Evolutionary conservation across 64 coral and sea anemone genomes (phyloP).

Genomic region (Dendronephthya gigantea): DNA sequence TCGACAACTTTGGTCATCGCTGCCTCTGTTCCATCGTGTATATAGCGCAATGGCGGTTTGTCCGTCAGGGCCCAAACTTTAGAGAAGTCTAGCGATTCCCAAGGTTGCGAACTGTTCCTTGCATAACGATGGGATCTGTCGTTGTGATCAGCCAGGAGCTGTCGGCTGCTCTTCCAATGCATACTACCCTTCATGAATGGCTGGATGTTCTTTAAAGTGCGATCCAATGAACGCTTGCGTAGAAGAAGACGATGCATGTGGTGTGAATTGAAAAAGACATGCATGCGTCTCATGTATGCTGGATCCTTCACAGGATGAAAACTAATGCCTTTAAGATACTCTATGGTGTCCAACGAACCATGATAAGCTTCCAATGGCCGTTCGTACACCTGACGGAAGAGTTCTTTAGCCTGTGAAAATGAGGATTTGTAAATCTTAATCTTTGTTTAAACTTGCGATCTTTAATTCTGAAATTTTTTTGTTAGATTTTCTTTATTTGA

Average conservation of each 20-base stretch:
- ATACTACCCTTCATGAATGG: neutral
- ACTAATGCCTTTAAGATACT: neutral
- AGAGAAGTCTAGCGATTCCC: neutral
- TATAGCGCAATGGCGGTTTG: neutral
- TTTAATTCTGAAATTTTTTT: no score
- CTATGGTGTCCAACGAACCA: neutral
- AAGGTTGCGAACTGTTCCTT: neutral
- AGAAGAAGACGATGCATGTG: neutral
- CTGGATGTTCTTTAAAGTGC: neutral
- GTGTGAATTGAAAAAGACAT: neutral
- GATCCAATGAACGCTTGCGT: neutral
- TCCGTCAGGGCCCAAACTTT: slow-evolving; percentile 5
- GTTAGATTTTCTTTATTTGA: no score
- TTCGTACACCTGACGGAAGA: neutral
- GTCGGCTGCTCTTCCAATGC: neutral
- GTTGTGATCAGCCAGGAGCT: neutral
- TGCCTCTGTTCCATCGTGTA: neutral
- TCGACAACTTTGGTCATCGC: neutral
- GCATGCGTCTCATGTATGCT: neutral
- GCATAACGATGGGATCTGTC: neutral
- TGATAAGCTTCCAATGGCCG: neutral
- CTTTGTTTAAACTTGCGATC: no score
- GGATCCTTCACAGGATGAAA: slow-evolving; percentile 2
- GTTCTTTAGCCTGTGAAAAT: neutral
- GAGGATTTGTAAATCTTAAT: neutral